Conservation (phyloP, 2,888 invertebrate species). For the Pseudanteris insignis region DNA sequence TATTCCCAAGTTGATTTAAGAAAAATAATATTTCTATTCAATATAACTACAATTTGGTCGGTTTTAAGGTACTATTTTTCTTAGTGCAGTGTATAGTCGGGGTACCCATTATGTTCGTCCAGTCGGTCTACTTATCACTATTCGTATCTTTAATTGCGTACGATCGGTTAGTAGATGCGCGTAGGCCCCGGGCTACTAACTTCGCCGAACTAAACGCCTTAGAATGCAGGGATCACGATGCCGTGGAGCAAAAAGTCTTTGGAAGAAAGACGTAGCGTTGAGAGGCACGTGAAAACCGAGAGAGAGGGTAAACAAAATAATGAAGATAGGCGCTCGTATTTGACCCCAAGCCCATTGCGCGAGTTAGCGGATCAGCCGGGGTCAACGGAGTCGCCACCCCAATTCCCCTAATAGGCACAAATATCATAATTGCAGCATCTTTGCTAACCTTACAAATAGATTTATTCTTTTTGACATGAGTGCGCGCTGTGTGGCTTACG, state of each 20-base stretch:
- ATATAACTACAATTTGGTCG: too few relatives aligned
- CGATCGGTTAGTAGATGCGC: constrained; percentile 38
- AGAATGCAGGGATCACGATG: constrained; percentile 30
- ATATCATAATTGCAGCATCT: constrained; percentile 64
- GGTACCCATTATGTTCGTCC: too few relatives aligned
- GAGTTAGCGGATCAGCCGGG: constrained; percentile 62
- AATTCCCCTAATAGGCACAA: constrained; percentile 66
- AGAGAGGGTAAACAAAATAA: constrained; percentile 39
- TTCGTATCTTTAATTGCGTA: constrained; percentile 33
- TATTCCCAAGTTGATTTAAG: too few relatives aligned
- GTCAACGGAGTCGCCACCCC: constrained; percentile 65
- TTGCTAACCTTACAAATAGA: constrained; percentile 58
- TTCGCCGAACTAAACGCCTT: constrained; percentile 38
- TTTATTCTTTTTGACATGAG: constrained; percentile 52
- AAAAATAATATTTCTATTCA: too few relatives aligned
- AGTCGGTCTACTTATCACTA: constrained; percentile 41
- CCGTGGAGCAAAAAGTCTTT: constrained; percentile 15
- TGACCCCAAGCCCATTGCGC: constrained; percentile 63
- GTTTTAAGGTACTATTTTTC: background rate
- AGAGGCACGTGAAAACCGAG: constrained; percentile 20
- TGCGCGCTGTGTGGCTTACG: constrained; percentile 23
- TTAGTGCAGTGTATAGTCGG: too few relatives aligned
- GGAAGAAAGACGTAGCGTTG: constrained; percentile 28
- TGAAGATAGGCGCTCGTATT: constrained; percentile 58
- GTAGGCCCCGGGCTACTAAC: constrained; percentile 43